These are phyloP conservation scores for Aurelia sp. DNA, from an alignment of 30 jellyfish, hydroid and myxozoan species.

Conservation along the genomic window DNA sequence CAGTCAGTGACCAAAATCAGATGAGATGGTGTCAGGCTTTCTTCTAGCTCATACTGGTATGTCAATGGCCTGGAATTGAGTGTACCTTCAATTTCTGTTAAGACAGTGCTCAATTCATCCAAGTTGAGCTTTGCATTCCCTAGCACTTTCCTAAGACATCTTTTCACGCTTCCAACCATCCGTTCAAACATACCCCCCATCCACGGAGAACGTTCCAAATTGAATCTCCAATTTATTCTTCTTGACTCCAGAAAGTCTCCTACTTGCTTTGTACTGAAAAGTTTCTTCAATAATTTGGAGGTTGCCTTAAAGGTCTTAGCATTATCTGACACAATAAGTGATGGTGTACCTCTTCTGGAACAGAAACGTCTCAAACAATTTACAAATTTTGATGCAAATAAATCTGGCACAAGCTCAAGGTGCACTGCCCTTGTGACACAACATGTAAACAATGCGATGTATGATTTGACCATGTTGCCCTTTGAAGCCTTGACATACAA, in stretches of 20 bases:
- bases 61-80: constrained; percentile 21
- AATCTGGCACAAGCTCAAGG: constrained; percentile 37
- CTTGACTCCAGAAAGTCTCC: neutral
- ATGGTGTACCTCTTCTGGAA: constrained; percentile 57
- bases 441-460: constrained; percentile 50
- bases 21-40: constrained; percentile 13
- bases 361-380: constrained; percentile 24
- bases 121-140: constrained; percentile 14
- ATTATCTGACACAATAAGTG: constrained; percentile 41
- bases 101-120: constrained; percentile 18
- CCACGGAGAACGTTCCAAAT: constrained; percentile 18
- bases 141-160: constrained; percentile 13
- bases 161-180: constrained; percentile 25
- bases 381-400: constrained; percentile 14
- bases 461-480: constrained; percentile 13
- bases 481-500: constrained; percentile 29
- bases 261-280: neutral
- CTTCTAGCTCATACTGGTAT: neutral
- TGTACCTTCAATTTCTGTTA: constrained; percentile 11
- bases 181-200: constrained; percentile 18
- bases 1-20: constrained; percentile 12
- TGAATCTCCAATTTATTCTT: constrained; percentile 14
- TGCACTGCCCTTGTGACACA: constrained; percentile 62
- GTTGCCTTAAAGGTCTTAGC: constrained; percentile 57
- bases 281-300: neutral